phyloP scores from a whole-genome alignment of 2,888 invertebrate genomes.

The Aphrophora alni region DNA sequence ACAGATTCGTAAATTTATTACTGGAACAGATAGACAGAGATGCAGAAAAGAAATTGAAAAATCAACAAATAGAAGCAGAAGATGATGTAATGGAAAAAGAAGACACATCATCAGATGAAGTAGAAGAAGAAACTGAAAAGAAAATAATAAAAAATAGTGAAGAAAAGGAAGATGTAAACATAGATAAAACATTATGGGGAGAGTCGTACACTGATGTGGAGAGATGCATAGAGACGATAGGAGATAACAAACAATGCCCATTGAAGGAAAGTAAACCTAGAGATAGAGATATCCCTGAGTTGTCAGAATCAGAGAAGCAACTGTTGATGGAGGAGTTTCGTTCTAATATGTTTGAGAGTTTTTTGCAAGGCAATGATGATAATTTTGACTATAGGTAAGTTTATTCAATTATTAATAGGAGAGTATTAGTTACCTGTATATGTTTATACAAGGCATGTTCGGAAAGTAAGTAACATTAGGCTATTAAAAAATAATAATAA shows the following conservation, averaged over 20 bases:
- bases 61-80: conserved; percentile 68
- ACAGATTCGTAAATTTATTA: conserved; percentile 73
- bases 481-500: too few species aligned
- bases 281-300: conserved; percentile 35
- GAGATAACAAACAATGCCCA: background rate
- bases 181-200: conserved; percentile 32
- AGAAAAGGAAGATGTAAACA: background rate
- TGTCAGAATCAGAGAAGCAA: conserved; percentile 58
- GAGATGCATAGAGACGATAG: conserved; percentile 59
- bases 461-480: too few species aligned
- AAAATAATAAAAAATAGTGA: conserved; percentile 55
- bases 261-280: conserved; percentile 39
- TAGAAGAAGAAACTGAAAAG: conserved; percentile 53
- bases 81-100: conserved; percentile 54
- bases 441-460: too few species aligned
- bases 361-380: conserved; percentile 79
- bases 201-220: conserved; percentile 14
- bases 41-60: conserved; percentile 66
- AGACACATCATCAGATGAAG: conserved; percentile 52
- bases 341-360: conserved; percentile 83
- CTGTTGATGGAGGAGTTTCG: conserved; percentile 81
- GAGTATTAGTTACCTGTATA: too few species aligned
- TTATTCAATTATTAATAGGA: background rate
- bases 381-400: conserved; percentile 79
- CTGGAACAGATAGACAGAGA: conserved; percentile 82